Evolutionary conservation across 1,140 invertebrate species (phyloP).

Genomic region (Lepidurus packardi): DNA sequence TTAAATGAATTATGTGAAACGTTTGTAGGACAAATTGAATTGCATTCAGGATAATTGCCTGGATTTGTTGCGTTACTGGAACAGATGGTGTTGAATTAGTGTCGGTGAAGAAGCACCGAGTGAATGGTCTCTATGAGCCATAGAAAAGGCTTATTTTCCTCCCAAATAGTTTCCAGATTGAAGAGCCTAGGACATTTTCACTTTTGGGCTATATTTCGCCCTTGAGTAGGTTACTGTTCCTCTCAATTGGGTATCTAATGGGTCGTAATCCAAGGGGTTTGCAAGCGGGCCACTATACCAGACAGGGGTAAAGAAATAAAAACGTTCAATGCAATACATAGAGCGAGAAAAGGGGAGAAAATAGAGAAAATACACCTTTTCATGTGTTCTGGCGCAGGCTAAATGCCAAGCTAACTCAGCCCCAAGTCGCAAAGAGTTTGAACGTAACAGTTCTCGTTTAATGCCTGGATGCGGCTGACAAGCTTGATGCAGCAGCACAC

Average conservation of each 20-base stretch:
- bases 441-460: not conserved
- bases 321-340: not conserved
- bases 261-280: slow-evolving; percentile 2
- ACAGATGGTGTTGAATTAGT: not conserved
- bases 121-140: not conserved
- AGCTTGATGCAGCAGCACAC: not conserved
- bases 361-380: no score
- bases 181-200: not conserved
- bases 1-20: not conserved
- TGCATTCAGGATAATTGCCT: not conserved
- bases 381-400: not conserved
- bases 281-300: not conserved
- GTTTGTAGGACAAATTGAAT: not conserved
- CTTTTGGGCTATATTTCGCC: slow-evolving; percentile 9
- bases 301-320: not conserved
- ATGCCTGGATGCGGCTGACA: not conserved
- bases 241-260: slow-evolving; percentile 19
- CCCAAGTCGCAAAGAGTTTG: not conserved
- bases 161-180: not conserved
- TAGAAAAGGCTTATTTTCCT: slow-evolving; percentile 6
- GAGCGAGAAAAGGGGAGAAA: no score
- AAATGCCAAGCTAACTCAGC: not conserved
- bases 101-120: not conserved
- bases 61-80: not conserved
- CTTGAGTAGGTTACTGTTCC: slow-evolving; percentile 14